Evolutionary conservation across 2,888 invertebrate genomes (phyloP), one percentile per base, ranked within the genome.

Genomic region (Oligia strigilis): DNA sequence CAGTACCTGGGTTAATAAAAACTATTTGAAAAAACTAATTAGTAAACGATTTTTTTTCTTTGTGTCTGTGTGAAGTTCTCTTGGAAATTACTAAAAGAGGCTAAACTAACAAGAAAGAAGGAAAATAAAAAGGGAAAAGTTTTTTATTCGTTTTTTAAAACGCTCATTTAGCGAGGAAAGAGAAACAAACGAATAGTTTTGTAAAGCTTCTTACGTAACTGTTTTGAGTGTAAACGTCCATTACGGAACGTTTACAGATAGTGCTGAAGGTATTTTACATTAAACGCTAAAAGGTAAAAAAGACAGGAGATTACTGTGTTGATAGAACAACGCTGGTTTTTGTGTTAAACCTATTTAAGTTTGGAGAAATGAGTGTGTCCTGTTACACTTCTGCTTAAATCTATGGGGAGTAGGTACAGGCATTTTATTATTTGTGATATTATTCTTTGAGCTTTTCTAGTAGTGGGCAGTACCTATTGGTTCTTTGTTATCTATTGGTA

Each of bases 191-290:
- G 40, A 69, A 64, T 55, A 55, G 60, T 72, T 75, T 14, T 62
- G 62, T 49, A 49, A 80, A 75, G 60, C 75, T 72, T 46, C 29
- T 55, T 60, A 65, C 72, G 49, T 13, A 67, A 72, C 49, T 14
- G 29, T 65, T 49, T 62, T 49, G 8, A 29, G 58, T 36, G 36
- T 67, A 43, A 67, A n/a, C 49, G n/a, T 72, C 40, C 55, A 67
- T 64, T 79, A 58, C 2, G 43, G 23, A 64, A 58, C 58, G 62
- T 19, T 81, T 69, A 64, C 55, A 62, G 69, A 64, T 17, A 83
- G 64, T 36, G 49, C 62, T 66, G 2, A 9, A n/a, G 5, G 13
- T 55, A n/a, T 66, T 73, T 65, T 43, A 67, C 23, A 65, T 72
- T 46, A 5, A 71, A 72, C 13, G 36, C 1, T 71, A 60, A 74